These are phyloP conservation scores for Timema cristinae DNA, from an alignment of 2,888 invertebrate species.

Conservation along the genomic window DNA sequence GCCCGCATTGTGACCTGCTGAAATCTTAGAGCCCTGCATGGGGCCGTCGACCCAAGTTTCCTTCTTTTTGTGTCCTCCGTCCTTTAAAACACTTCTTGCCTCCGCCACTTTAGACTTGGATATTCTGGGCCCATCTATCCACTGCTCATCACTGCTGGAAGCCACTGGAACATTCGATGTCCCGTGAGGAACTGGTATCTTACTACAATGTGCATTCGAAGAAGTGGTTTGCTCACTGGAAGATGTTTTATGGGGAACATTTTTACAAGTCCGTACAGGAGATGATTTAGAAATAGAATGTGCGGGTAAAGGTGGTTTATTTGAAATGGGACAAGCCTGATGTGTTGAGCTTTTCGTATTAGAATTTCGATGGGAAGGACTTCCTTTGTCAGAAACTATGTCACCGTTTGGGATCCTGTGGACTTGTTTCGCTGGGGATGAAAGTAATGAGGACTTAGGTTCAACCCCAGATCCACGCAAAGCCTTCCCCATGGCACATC, in stretches of 20 bases:
- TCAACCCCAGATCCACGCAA: constrained; percentile 73
- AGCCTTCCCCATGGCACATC: constrained; percentile 75
- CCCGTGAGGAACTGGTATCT: constrained; percentile 21
- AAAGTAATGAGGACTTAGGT: constrained; percentile 43
- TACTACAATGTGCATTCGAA: constrained; percentile 9
- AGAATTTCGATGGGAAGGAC: constrained; percentile 50
- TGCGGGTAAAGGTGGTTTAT: constrained; percentile 18
- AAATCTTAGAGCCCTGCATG: constrained; percentile 59
- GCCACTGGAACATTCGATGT: constrained; percentile 12
- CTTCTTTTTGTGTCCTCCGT: constrained; percentile 71
- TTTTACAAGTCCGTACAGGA: constrained; percentile 21
- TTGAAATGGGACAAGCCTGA: background rate
- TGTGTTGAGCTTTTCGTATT: constrained; percentile 38
- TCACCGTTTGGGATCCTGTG: constrained; percentile 29
- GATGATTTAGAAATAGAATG: constrained; percentile 25
- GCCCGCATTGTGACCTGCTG: constrained; percentile 53
- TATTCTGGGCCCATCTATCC: constrained; percentile 94
- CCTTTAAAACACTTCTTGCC: constrained; percentile 72
- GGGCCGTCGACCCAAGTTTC: constrained; percentile 97
- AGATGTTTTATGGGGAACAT: constrained; percentile 13
- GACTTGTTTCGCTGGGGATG: constrained; percentile 44
- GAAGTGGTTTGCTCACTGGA: constrained; percentile 17
- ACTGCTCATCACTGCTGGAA: constrained; percentile 75
- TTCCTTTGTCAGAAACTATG: constrained; percentile 13
- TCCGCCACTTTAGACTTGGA: constrained; percentile 75